phyloP scores from a whole-genome alignment of 92 coral and sea anemone species.

The Montipora capitata region DNA sequence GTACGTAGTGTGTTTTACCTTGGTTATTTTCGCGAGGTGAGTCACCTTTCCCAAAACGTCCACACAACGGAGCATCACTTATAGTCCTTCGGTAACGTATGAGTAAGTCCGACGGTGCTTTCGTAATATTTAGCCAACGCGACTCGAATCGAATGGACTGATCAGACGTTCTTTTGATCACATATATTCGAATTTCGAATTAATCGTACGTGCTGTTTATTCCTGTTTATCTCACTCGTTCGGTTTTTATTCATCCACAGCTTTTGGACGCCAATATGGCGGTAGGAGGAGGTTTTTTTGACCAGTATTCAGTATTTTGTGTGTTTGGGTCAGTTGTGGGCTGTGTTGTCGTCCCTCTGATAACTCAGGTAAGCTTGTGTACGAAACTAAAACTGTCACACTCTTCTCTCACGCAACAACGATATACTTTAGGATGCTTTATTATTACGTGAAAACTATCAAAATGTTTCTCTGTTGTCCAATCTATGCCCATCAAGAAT shows the following conservation, averaged over 20 bases:
- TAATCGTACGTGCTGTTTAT: conserved; percentile 31
- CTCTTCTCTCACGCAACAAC: conserved; percentile 2
- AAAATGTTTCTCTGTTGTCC: neutral
- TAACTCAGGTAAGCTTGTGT: conserved; percentile 88
- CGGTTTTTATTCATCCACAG: conserved; percentile 50
- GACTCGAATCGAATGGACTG: conserved; percentile 23
- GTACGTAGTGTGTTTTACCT: conserved; percentile 31
- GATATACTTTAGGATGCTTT: neutral
- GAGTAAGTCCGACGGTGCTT: neutral
- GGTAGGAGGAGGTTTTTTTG: conserved; percentile 99
- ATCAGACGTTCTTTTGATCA: conserved; percentile 71
- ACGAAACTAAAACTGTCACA: neutral
- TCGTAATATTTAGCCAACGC: neutral
- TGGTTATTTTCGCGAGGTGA: conserved; percentile 26
- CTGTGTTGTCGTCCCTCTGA: conserved; percentile 98
- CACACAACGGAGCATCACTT: neutral
- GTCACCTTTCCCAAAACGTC: neutral
- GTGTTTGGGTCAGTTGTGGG: conserved; percentile 99
- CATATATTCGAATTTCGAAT: conserved; percentile 42
- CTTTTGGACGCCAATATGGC: conserved; percentile 91
- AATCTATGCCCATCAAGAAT: neutral
- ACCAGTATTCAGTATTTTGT: conserved; percentile 99
- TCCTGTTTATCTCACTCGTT: conserved; percentile 40
- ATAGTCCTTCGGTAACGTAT: neutral
- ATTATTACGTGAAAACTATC: neutral